Evolutionary conservation across 2,113 vertebrate genomes (phyloP), one percentile per base, ranked within the genome.

Genomic region (Butorides virescens): DNA sequence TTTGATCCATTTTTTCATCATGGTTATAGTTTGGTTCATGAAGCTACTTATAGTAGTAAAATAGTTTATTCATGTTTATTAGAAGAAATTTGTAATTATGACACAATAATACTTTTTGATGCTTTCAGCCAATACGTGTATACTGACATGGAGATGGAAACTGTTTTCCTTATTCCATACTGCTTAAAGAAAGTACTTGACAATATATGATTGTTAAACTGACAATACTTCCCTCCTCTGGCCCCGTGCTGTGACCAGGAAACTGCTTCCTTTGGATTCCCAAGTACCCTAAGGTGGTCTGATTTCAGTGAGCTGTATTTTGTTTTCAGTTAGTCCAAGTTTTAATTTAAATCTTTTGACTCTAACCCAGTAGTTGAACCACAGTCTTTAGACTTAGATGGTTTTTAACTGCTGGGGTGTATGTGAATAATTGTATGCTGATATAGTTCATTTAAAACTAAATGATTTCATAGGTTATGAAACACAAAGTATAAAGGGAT

Each of bases 291-390:
- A 61, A 81, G 23, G n/a, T 84, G 37, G 50, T 58, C 65, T 86
- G 73, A 49, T 74, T 92, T 71, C 63, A 88, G 39, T 25, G 61
- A 53, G 39, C 29, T 83, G 25, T 19, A 10, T 66, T 86, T 86
- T 15, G 21, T 10, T 42, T 86, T 50, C 13, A 7, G 9, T 66
- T 67, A 82, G 21, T 29, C 39, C 37, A 29, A 36, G n/a, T 21
- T 56, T 29, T 5, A 1, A 13, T 58, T 73, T n/a, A 4, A n/a
- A 22, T 74, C 0, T 8, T 55, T 78, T 73, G 15, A 76, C 4
- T 68, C 30, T 52, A 27, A 44, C 34, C 32, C 68, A 10, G 59
- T 25, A 42, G 49, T 70, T 62, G 50, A 80, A 91, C 29, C 21
- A 18, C 46, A 53, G 15, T 18, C 59, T 26, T 58, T 34, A 10